Evolutionary conservation across 2,113 vertebrate genomes (phyloP).

Genomic region (Mastomys coucha): DNA sequence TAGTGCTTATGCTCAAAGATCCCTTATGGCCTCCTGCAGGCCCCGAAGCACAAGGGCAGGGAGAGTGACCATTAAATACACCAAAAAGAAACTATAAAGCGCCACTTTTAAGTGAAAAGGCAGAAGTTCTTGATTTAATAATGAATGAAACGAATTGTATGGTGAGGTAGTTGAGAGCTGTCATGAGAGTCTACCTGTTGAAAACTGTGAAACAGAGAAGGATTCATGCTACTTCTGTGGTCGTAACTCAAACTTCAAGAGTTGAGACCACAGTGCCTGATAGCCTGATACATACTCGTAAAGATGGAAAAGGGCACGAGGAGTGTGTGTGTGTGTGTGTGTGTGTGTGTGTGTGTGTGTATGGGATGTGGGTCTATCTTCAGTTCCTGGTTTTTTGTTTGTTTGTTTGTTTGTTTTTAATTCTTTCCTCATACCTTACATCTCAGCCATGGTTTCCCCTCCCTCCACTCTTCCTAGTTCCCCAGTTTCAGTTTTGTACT

Average conservation of each 20-base stretch:
- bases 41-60: not conserved
- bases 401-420: no score
- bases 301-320: not conserved
- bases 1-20: not conserved
- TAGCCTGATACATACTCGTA: not conserved
- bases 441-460: no score
- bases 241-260: not conserved
- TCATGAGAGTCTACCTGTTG: not conserved
- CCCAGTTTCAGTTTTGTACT: not conserved
- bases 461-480: no score
- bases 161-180: not conserved
- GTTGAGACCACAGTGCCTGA: not conserved
- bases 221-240: not conserved
- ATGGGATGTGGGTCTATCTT: not conserved
- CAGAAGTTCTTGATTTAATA: not conserved
- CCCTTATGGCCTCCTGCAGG: not conserved
- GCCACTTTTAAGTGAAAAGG: not conserved
- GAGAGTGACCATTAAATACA: not conserved
- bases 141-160: not conserved
- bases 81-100: not conserved
- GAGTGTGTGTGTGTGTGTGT: not conserved
- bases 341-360: not conserved
- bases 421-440: no score
- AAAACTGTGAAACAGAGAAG: not conserved
- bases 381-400: not conserved